Base-by-base conservation (phyloP, 2,888 invertebrate genomes). In the Zygogramma bicolorata region DNA sequence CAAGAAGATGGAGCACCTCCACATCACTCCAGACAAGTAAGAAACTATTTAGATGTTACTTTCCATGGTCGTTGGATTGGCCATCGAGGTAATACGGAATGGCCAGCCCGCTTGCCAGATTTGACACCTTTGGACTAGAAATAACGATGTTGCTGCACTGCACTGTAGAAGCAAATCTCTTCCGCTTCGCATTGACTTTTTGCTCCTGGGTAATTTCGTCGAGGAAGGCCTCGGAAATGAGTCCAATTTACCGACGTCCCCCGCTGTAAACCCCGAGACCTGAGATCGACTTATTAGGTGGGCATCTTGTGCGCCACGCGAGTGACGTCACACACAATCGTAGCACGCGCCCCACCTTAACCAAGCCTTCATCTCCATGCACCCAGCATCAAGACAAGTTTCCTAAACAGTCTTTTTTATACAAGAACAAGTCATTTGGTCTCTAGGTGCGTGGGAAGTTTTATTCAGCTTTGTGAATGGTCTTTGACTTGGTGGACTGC, bases 331-430 rank as follows among this genome's bases (percentile, higher is more conserved):
- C 74, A 68, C 65, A 65, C 76, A 72, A 77, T 77, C 76, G 75
- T 76, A 85, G 83, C 85, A 84, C 84, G 86, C 85, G 86, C 86
- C 85, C 86, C 85, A 86, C 86, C 86, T 86, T 85, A 67, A 81
- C 86, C 85, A 86, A 86, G 85, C 86, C 86, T 84, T 85, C 82
- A 85, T 79, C 78, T 77, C 67, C 74, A 71, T 77, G 77, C 79
- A 77, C 73, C 71, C 71, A 57, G 65, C 67, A 57, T 18, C 42
- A 58, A 77, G 75, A 77, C 86, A 84, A 84, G 85, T 86, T 85
- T 85, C 85, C 85, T 85, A 85, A 85, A 85, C 84, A 81, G 85
- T 79, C 77, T 74, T 76, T 75, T 76, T 77, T 69, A 73, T 75
- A 59, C 67, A 7, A 59, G 66, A 75, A 71, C 74, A 68, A 71